Conservation (phyloP, 2,888 invertebrate species). For the Parnassius orleans region DNA sequence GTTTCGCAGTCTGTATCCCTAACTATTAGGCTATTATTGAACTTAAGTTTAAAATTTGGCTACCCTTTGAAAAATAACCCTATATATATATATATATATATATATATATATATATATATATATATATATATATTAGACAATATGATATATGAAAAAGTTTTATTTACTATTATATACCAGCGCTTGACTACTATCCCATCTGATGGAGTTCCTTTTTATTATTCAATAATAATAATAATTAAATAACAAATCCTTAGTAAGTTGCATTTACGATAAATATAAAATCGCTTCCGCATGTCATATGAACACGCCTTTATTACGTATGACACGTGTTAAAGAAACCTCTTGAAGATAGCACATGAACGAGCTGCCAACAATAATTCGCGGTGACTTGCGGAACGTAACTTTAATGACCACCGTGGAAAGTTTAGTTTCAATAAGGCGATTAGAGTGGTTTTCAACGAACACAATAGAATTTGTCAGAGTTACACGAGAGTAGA, state of each 20-base stretch:
- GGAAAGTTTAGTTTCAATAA: background rate
- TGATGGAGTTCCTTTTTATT: too few relatives aligned
- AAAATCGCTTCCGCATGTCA: constrained; percentile 17
- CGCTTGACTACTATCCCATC: too few relatives aligned
- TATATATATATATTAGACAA: too few relatives aligned
- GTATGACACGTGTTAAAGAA: background rate
- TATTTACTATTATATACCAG: too few relatives aligned
- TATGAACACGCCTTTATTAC: background rate
- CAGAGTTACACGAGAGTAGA: too few relatives aligned
- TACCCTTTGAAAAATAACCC: too few relatives aligned
- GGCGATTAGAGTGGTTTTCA: constrained; percentile 7
- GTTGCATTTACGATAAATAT: background rate
- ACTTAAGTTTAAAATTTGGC: too few relatives aligned
- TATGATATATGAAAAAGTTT: too few relatives aligned
- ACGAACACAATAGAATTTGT: background rate
- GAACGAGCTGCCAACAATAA: constrained; percentile 18
- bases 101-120: too few relatives aligned
- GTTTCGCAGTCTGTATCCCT: too few relatives aligned
- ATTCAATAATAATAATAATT: background rate
- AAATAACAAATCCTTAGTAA: background rate
- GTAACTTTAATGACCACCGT: background rate
- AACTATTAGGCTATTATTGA: too few relatives aligned
- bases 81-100: too few relatives aligned
- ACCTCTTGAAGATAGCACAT: constrained; percentile 8
- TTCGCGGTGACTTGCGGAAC: constrained; percentile 7